phyloP scores from a whole-genome alignment of 37 sponge, comb jelly and placozoan genomes.

The Mnemiopsis leidyi region DNA sequence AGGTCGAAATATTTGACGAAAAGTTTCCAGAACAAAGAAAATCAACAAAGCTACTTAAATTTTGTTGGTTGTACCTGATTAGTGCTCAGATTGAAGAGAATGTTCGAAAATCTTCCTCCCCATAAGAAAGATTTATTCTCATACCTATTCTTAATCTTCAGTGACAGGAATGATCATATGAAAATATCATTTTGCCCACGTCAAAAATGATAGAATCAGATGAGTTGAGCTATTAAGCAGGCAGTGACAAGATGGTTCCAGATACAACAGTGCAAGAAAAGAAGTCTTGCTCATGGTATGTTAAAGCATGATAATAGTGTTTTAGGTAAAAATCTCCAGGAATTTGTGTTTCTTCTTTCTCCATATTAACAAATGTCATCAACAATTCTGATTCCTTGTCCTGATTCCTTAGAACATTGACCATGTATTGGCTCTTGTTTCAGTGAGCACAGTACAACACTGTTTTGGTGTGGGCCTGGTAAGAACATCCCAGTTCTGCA shows the following conservation, averaged over 20 bases:
- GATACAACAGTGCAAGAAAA: conserved; percentile 2
- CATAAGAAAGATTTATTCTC: too few relatives aligned
- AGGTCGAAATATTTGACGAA: too few relatives aligned
- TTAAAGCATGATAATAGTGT: neutral
- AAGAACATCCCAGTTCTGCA: conserved; percentile 52
- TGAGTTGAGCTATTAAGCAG: too few relatives aligned
- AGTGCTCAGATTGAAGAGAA: too few relatives aligned
- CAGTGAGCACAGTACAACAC: conserved; percentile 64
- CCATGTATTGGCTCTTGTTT: neutral
- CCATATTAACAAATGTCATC: neutral
- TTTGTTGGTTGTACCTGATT: too few relatives aligned
- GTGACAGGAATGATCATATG: too few relatives aligned
- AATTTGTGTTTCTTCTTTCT: neutral
- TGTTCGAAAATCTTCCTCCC: too few relatives aligned
- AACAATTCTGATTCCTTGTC: neutral
- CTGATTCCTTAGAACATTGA: neutral
- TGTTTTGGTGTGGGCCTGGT: conserved; percentile 60
- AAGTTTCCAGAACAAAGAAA: too few relatives aligned
- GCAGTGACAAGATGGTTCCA: neutral
- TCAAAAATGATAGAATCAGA: too few relatives aligned
- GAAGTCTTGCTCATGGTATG: conserved; percentile 19
- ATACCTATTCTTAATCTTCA: too few relatives aligned
- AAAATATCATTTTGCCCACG: too few relatives aligned
- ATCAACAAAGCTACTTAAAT: too few relatives aligned
- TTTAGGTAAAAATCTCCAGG: neutral